Evolutionary conservation across 2,797 vertebrate species (phyloP), one percentile per base, ranked within the genome.

Genomic region (Sebastes trivittatus): DNA sequence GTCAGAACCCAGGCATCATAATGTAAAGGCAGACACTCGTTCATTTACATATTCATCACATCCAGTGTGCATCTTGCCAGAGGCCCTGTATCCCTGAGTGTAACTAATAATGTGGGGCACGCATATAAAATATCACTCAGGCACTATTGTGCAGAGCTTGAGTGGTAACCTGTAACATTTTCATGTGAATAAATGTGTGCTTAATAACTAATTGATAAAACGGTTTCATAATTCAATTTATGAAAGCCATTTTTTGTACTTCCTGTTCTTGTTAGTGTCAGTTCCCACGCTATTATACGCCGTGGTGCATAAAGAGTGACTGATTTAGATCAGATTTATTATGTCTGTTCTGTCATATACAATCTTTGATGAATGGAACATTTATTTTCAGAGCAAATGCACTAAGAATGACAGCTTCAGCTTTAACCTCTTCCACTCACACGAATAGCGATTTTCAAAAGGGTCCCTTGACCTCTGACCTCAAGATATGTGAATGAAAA

Each of bases 1-100:
- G 78, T 87, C 81, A 83, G 58, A 80, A 62, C 63, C 18, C 6
- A 46, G 36, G 66, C 2, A 58, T 73, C 34, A 42, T 38, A 49
- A 77, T 62, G 32, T 78, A 77, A 83, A 82, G 69, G 60, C 70
- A 49, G 73, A 36, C 72, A 76, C 64, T 23, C 42, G 2, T 49
- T 68, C 55, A 83, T 87, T 88, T 87, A 66, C 80, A 85, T 91
- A 80, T 79, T 85, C 67, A 77, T 76, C 80, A 75, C 73, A 73
- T 84, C 38, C 72, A 68, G 62, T 38, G 38, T 80, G 83, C 85
- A 72, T 87, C 52, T 78, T 72, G 83, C 82, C 81, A 64, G 66
- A 83, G 77, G 83, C 38, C 60, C 20, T 2, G 72, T 56, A 22
- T 70, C 72, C 75, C 60, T 36, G 81, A 54, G 38, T 80, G 62